Conservation (phyloP, 2,113 vertebrate genomes). For the Bambusicola thoracicus region DNA sequence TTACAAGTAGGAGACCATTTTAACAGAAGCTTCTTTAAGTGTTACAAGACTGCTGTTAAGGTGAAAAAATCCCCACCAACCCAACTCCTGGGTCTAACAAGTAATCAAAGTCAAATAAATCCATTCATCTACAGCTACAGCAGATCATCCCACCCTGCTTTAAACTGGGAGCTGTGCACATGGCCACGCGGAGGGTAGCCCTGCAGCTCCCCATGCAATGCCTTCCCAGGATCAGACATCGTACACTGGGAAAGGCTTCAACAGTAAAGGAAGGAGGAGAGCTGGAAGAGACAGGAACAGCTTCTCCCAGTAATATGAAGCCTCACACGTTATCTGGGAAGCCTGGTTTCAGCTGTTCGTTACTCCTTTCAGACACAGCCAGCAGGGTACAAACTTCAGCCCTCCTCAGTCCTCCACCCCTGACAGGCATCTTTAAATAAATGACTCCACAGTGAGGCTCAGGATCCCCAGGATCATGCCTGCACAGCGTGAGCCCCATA, state of each 20-base stretch:
- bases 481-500: neutral
- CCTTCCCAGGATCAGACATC: neutral
- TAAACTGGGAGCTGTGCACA: accelerated
- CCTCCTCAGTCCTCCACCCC: neutral
- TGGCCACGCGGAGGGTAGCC: neutral
- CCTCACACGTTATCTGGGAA: neutral
- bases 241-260: neutral
- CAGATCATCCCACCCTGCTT: neutral
- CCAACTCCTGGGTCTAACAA: neutral
- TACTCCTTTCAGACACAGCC: neutral
- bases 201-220: neutral
- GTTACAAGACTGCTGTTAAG: neutral
- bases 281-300: neutral
- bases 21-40: neutral
- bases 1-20: neutral
- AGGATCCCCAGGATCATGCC: neutral
- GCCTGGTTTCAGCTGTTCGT: neutral
- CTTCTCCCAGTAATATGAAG: neutral
- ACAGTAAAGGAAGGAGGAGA: neutral
- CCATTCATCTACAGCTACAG: neutral
- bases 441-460: neutral
- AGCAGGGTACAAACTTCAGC: neutral
- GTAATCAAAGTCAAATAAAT: slow-evolving; percentile 1
- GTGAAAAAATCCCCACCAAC: neutral
- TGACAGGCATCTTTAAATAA: neutral